A percentile compares a stretch with the other conserved stretches of the same genome.
These are phyloP conservation scores for Tapirus indicus DNA, from an alignment of 2,797 vertebrate genomes.

Conservation along the genomic window DNA sequence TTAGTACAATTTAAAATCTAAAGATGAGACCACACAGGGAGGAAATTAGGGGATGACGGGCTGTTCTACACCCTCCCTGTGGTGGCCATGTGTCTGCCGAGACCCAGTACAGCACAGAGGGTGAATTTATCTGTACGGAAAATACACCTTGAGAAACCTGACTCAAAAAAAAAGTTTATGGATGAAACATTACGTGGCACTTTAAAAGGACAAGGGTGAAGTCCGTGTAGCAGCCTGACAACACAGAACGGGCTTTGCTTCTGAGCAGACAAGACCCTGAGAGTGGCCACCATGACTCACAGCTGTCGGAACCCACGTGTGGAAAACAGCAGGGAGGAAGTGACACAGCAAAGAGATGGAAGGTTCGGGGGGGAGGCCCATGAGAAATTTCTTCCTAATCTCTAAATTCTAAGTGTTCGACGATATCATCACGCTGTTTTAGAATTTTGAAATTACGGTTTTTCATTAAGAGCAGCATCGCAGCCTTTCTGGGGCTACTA, in stretches of 20 bases:
- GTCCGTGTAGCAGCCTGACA: not conserved
- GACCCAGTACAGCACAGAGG: not conserved
- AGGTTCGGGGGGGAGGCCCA: accelerated
- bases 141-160: not conserved
- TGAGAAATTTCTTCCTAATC: not conserved
- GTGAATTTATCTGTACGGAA: too few species aligned
- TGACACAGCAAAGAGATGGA: too few species aligned
- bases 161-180: not conserved
- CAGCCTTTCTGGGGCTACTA: not conserved
- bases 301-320: accelerated
- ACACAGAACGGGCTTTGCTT: not conserved
- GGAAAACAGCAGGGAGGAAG: not conserved
- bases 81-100: not conserved
- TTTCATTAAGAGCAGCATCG: not conserved
- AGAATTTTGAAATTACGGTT: not conserved
- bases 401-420: not conserved
- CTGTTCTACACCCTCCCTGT: not conserved
- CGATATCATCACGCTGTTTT: not conserved
- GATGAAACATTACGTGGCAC: not conserved
- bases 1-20: not conserved
- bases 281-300: not conserved
- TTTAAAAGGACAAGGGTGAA: not conserved
- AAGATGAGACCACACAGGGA: not conserved
- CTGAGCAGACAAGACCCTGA: not conserved
- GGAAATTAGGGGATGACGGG: not conserved